Base-by-base conservation (phyloP, 2,888 invertebrate species). In the Euproctis similis region DNA sequence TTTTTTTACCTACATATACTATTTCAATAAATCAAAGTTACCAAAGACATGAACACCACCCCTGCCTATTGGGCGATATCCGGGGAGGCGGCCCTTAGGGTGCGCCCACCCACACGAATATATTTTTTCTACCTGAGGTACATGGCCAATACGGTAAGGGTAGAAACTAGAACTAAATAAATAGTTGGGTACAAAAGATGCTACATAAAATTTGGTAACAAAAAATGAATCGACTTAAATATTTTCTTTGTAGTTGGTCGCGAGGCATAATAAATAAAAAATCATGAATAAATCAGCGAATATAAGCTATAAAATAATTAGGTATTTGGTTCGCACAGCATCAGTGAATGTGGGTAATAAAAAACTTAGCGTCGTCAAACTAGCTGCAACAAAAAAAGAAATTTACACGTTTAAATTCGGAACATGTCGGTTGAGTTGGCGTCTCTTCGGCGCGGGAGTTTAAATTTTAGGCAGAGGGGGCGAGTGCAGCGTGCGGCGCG, bases 341-440 rank as follows among this genome's bases (percentile, higher is more conserved):
- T 12, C 20, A 26, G 34, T 30, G 16, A 19, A 33, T n/a, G 21
- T 21, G 10, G 31, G 29, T 19, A 46, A 36, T 31, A 42, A 25
- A 36, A 32, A 24, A 33, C 43, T 31, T 21, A 27, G 14, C 37
- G 24, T 23, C 31, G 24, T 14, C n/a, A 21, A 23, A 35, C 23
- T 30, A 34, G 31, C 73, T 76, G 65, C 33, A 70, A 71, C 53
- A 58, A 59, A 64, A 59, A 60, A 54, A 46, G 58, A 52, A 57
- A 55, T 60, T 42, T 56, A 54, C 42, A 42, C 52, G 46, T 46
- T 55, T 24, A 42, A 56, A 57, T 50, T 61, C 46, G 54, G 66
- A 57, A 62, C 57, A 43, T 51, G 60, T 61, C 58, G 59, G 62
- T 57, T 48, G 46, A 55, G 55, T 62, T 64, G 53, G 64, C 59